Evolutionary conservation across 2,797 vertebrate species (phyloP).

Genomic region (Octomys mimax): DNA sequence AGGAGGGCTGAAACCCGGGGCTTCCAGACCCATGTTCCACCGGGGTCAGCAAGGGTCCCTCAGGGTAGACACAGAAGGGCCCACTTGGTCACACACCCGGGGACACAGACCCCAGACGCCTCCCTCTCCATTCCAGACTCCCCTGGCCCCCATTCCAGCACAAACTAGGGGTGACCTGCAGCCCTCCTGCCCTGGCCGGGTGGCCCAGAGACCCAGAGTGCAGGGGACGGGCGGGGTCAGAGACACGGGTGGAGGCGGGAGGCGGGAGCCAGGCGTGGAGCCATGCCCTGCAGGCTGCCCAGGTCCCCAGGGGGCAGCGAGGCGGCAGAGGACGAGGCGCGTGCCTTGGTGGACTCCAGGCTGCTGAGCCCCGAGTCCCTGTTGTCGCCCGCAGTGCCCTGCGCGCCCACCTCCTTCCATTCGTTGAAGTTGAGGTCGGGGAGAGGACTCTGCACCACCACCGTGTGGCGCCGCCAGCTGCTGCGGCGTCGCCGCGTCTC

Average conservation of each 20-base stretch:
- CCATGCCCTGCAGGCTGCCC: constrained; percentile 55
- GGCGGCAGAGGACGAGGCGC: constrained; percentile 58
- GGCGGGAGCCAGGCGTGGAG: constrained; percentile 47
- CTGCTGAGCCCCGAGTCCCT: constrained; percentile 91
- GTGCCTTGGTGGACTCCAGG: constrained; percentile 90
- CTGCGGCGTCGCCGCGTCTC: constrained; percentile 95
- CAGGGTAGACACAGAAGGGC: constrained; percentile 4
- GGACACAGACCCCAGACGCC: neutral
- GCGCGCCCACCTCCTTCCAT: constrained; percentile 88
- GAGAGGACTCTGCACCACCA: constrained; percentile 92
- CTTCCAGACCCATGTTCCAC: neutral
- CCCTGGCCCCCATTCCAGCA: neutral
- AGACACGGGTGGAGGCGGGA: constrained; percentile 84
- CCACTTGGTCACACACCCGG: neutral
- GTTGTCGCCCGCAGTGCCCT: constrained; percentile 69
- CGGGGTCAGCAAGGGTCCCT: neutral
- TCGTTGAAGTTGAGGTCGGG: constrained; percentile 93
- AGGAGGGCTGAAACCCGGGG: constrained; percentile 8
- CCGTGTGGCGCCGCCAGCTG: constrained; percentile 96
- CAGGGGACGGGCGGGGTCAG: constrained; percentile 29
- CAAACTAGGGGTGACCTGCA: neutral
- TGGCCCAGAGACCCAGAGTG: neutral
- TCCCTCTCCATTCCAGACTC: neutral
- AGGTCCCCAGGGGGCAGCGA: constrained; percentile 61
- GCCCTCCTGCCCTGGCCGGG: neutral